Evolutionary conservation across 2,797 vertebrate genomes (phyloP).

Genomic region (Centroberyx gerrardi): DNA sequence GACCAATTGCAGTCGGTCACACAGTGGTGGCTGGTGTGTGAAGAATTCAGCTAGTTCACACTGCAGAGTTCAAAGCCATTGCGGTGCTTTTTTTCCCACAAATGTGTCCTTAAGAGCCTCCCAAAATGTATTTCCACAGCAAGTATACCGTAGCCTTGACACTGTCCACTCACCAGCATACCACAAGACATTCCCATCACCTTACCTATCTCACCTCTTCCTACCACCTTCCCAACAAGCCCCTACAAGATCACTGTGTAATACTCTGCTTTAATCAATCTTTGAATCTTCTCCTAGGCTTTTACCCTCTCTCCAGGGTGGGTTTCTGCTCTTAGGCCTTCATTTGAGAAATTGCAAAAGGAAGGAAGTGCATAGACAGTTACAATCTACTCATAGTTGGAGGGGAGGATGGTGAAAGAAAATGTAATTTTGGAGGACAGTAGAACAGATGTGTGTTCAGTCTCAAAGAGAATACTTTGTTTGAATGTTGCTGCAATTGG

Average conservation of each 20-base stretch:
- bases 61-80: neutral
- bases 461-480: constrained; percentile 14
- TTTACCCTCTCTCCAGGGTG: constrained; percentile 78
- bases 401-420: constrained; percentile 20
- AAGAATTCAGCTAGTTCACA: neutral
- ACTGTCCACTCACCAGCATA: constrained; percentile 27
- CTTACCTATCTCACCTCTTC: constrained; percentile 62
- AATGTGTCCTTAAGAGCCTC: neutral
- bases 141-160: neutral
- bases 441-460: neutral
- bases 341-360: constrained; percentile 55
- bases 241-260: constrained; percentile 73
- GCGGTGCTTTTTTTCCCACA: neutral
- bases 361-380: constrained; percentile 47
- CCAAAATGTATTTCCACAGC: neutral
- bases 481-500: constrained; percentile 36
- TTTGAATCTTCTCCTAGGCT: constrained; percentile 88
- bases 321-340: constrained; percentile 68
- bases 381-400: constrained; percentile 15
- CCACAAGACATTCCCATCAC: constrained; percentile 52
- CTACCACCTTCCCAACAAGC: constrained; percentile 62
- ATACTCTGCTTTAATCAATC: constrained; percentile 86
- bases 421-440: constrained; percentile 9
- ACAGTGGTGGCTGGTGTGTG: neutral
- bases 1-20: too few relatives aligned